Evolutionary conservation across 1,140 invertebrate genomes (phyloP), one percentile per base, ranked within the genome.

Genomic region (Panagrolaimus sp.): DNA sequence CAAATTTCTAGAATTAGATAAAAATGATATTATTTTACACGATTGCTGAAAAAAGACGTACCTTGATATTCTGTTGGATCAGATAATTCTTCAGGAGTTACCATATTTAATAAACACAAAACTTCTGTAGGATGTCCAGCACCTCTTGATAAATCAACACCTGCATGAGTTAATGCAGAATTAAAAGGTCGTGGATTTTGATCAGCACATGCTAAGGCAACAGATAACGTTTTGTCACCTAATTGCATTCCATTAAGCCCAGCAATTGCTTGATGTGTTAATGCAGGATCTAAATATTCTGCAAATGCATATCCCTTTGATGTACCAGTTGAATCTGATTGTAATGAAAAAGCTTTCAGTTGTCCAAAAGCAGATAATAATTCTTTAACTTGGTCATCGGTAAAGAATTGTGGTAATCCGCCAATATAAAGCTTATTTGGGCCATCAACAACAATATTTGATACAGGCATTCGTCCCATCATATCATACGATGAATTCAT

Each of bases 281-380:
- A 93, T 42, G 90, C 89, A 45, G 93, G 90, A 83, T 99, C 96
- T 67, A 93, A 90, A 86, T 98, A 99, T 88, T 98, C 96, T 84
- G 93, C 96, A 86, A 98, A 99, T 9, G 96, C 96, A 85, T 97
- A 99, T 16, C 96, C 96, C 85, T 98, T 98, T 75, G 93, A 96
- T 4, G 97, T 86, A 16, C 93, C 94, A 69, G 95, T 97, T 0
- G 92, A 92, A 86, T 99, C 96, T 84, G 96, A 96, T 16, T 98
- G 94, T 83, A 98, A 87, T 87, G 98, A 98, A 87, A 99, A 99
- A 38, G 94, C 93, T 82, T 92, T 87, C 61, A 98, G 86, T 84
- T 95, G 93, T 57, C 95, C 95, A 88, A 98, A 97, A 53, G 93
- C 87, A 11, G 69, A 92, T 75, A 97, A 86, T 65, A 98, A 97